Evolutionary conservation across 2,113 vertebrate species (phyloP).

Genomic region (Orthonyx spaldingii): DNA sequence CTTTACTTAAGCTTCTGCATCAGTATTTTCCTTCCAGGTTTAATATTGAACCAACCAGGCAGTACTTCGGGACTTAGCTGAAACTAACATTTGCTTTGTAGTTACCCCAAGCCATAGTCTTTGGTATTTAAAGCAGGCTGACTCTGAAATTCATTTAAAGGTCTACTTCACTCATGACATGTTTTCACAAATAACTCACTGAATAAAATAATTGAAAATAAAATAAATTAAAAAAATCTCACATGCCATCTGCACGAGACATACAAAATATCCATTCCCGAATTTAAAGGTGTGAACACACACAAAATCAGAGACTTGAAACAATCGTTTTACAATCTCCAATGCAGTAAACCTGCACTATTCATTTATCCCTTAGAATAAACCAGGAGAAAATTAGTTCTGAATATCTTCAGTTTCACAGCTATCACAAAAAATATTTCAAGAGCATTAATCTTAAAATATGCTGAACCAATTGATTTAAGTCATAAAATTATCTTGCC

Average conservation of each 20-base stretch:
- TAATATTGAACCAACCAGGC: background rate
- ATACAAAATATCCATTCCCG: background rate
- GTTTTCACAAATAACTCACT: background rate
- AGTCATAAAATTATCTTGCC: background rate
- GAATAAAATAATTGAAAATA: background rate
- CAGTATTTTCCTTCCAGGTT: background rate
- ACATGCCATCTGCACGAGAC: rapidly evolving
- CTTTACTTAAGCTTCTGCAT: background rate
- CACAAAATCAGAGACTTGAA: background rate
- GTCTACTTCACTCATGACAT: background rate
- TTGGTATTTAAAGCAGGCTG: conserved; percentile 45
- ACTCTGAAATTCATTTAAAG: background rate
- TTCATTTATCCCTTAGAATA: background rate
- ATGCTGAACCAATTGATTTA: background rate
- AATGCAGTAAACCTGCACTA: background rate
- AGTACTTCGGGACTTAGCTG: background rate
- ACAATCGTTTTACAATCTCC: background rate
- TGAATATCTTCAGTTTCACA: background rate
- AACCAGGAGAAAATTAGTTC: background rate
- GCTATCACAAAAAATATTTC: background rate
- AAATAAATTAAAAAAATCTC: background rate
- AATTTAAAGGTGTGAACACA: background rate
- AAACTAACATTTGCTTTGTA: conserved; percentile 28
- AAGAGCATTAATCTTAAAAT: background rate
- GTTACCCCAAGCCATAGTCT: background rate